A percentile compares a stretch with the other conserved stretches of the same genome.
phyloP scores from a whole-genome alignment of 2,888 invertebrate genomes.

The Labia minor region DNA sequence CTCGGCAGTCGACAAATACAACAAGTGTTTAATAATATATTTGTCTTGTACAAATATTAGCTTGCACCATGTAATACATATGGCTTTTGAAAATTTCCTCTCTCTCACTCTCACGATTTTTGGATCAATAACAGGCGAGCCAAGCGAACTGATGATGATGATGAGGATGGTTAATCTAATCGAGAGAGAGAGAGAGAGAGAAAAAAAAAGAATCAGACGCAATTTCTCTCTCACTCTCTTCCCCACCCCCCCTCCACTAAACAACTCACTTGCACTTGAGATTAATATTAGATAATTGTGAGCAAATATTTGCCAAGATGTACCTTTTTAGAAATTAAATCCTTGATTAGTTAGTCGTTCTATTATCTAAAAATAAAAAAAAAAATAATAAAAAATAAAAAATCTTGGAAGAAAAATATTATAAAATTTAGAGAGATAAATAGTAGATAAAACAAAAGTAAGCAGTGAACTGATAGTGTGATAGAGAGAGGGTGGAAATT shows the following conservation, averaged over 20 bases:
- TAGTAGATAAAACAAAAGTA: too few relatives aligned
- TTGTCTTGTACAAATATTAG: slow-evolving; percentile 13
- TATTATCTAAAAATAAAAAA: too few relatives aligned
- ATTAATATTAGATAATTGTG: slow-evolving; percentile 7
- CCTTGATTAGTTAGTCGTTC: not conserved
- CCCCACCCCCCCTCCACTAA: too few relatives aligned
- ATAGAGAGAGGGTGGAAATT: too few relatives aligned
- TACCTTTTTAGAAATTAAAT: slow-evolving; percentile 9
- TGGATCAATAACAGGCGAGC: not conserved
- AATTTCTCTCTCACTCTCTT: not conserved
- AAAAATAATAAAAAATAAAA: too few relatives aligned
- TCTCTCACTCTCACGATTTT: not conserved
- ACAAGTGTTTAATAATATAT: slow-evolving; percentile 13
- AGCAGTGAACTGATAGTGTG: too few relatives aligned
- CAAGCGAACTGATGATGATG: too few relatives aligned
- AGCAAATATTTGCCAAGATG: slow-evolving; percentile 1
- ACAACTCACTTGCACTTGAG: not conserved
- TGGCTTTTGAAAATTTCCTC: slow-evolving; percentile 8
- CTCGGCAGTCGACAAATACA: slow-evolving; percentile 13
- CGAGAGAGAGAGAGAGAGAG: not conserved
- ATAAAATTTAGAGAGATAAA: too few relatives aligned
- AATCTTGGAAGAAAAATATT: too few relatives aligned
- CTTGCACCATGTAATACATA: slow-evolving; percentile 6
- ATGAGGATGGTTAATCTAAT: slow-evolving; percentile 1
- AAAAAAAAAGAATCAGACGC: not conserved